Percentiles rank a stretch among this genome's conserved stretches.
phyloP scores from a whole-genome alignment of 1,140 invertebrate genomes.

The Drosophila albomicans region DNA sequence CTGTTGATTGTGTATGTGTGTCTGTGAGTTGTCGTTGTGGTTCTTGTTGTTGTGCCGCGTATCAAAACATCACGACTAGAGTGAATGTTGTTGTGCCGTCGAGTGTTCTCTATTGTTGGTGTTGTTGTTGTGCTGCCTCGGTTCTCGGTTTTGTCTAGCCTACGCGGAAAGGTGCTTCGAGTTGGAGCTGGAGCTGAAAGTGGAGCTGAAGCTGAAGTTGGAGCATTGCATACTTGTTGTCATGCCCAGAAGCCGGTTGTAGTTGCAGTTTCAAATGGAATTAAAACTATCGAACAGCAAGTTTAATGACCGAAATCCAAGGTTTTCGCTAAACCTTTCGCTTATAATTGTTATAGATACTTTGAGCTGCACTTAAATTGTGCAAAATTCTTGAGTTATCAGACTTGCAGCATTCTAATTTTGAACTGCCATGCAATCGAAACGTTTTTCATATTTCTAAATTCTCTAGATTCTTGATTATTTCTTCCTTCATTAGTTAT shows the following conservation, averaged over 20 bases:
- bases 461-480: too few species aligned
- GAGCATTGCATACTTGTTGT: conserved; percentile 1
- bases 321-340: conserved; percentile 18
- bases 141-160: conserved; percentile 27
- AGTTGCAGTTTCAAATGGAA: conserved; percentile 23
- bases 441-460: too few species aligned
- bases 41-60: conserved; percentile 22
- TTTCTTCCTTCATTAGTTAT: too few species aligned
- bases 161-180: conserved; percentile 54
- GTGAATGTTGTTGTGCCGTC: conserved; percentile 42
- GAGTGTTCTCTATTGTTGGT: conserved; percentile 33
- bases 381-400: neutral
- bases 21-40: neutral
- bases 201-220: neutral
- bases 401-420: neutral
- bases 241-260: conserved; percentile 27
- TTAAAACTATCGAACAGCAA: conserved; percentile 16
- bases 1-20: neutral
- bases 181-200: neutral
- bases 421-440: neutral
- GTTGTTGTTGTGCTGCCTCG: conserved; percentile 8
- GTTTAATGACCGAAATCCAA: conserved; percentile 27
- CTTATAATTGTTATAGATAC: conserved; percentile 1
- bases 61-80: conserved; percentile 53
- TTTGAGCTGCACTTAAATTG: neutral